phyloP scores from a whole-genome alignment of 1,140 invertebrate genomes.

The Campoletis sonorensis region DNA sequence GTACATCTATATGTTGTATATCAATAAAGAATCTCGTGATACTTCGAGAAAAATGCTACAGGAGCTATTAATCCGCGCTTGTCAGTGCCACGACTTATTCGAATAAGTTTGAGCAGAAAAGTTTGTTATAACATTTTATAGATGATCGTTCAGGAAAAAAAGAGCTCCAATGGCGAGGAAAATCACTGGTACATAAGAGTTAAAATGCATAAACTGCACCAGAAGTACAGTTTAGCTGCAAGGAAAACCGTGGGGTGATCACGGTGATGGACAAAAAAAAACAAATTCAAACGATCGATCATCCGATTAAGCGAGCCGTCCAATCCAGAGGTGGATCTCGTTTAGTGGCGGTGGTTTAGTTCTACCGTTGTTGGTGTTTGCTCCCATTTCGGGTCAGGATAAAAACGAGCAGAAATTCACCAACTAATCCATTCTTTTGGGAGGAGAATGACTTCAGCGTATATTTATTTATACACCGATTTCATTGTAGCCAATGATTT shows the following conservation, averaged over 20 bases:
- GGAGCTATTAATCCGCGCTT: not conserved
- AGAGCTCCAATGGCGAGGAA: not conserved
- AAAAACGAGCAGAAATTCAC: not conserved
- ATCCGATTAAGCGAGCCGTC: constrained; percentile 14
- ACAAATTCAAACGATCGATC: constrained; percentile 18
- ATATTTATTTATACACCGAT: no score
- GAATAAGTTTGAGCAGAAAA: not conserved
- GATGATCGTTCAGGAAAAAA: not conserved
- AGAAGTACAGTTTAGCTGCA: constrained; percentile 13
- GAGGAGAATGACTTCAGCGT: no score
- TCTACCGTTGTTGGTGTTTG: not conserved
- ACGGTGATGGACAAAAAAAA: constrained; percentile 2
- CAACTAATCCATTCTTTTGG: not conserved
- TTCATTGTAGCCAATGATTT: no score
- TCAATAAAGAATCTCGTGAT: not conserved
- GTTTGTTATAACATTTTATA: not conserved
- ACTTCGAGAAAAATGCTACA: not conserved
- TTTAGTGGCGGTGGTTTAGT: constrained; percentile 17
- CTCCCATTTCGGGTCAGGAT: not conserved
- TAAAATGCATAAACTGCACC: not conserved
- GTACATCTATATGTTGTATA: no score
- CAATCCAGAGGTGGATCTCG: constrained; percentile 11
- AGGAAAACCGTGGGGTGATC: not conserved
- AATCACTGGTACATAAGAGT: not conserved
- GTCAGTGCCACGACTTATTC: not conserved